Conservation (phyloP, 2,888 invertebrate species). For the Erynnis tages region DNA sequence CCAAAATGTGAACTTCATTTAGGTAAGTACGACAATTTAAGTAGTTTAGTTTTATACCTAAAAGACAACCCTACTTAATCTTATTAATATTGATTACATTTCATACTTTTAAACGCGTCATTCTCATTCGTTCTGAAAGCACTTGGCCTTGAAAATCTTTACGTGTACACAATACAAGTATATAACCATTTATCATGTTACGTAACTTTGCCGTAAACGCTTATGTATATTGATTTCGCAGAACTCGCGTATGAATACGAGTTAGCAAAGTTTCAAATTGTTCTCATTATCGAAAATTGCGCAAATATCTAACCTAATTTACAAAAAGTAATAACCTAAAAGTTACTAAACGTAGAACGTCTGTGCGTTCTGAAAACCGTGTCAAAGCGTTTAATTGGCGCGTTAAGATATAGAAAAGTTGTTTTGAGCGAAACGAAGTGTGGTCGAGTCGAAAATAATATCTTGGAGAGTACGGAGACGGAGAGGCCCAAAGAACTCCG, state of each 20-base stretch:
- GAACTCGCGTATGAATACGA: slow-evolving; percentile 48
- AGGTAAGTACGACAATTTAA: too few species aligned
- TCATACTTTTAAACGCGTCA: slow-evolving; percentile 37
- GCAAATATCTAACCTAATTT: slow-evolving; percentile 38
- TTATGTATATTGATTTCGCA: slow-evolving; percentile 50
- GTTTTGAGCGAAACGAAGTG: slow-evolving; percentile 72
- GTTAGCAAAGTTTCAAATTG: slow-evolving; percentile 47
- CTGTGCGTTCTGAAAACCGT: slow-evolving; percentile 55
- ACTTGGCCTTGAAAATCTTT: slow-evolving; percentile 66
- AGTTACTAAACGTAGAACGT: slow-evolving; percentile 39
- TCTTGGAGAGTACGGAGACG: too few species aligned
- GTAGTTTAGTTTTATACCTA: too few species aligned
- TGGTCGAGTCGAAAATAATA: slow-evolving; percentile 70
- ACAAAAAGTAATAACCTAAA: slow-evolving; percentile 56
- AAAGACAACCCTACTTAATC: slow-evolving; percentile 26
- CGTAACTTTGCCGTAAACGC: slow-evolving; percentile 60
- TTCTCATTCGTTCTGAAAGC: slow-evolving; percentile 48
- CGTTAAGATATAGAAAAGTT: slow-evolving; percentile 68
- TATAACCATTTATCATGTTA: slow-evolving; percentile 61
- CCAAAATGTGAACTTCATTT: too few species aligned
- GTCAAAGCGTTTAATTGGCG: slow-evolving; percentile 52
- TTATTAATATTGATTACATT: slow-evolving; percentile 28
- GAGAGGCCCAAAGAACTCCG: slow-evolving; percentile 72
- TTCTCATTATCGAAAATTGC: slow-evolving; percentile 31
- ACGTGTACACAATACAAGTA: slow-evolving; percentile 44